A percentile compares a stretch with the other conserved stretches of the same genome.
These are phyloP conservation scores for Papilio protenor DNA, from an alignment of 2,888 invertebrate genomes.

Conservation along the genomic window DNA sequence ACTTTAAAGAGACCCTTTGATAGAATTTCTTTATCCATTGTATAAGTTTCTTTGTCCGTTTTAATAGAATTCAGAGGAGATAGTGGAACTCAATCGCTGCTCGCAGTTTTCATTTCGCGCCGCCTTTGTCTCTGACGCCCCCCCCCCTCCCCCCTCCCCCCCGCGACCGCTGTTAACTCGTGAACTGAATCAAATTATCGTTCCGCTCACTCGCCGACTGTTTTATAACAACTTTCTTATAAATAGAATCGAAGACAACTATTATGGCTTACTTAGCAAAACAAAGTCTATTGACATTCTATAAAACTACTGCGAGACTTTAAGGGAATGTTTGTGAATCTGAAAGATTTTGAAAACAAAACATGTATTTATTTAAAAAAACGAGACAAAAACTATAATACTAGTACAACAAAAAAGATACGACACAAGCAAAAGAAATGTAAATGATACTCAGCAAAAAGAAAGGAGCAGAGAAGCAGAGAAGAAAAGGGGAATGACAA, in stretches of 20 bases:
- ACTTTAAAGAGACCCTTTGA: conserved; percentile 9
- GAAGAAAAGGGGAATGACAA: neutral
- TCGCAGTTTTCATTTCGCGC: conserved; percentile 25
- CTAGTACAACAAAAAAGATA: no score
- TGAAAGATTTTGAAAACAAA: neutral
- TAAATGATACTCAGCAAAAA: no score
- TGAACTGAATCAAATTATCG: conserved; percentile 26
- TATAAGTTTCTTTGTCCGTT: conserved; percentile 28
- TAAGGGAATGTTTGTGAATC: neutral
- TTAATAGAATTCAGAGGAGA: conserved; percentile 27
- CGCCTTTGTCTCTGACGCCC: conserved; percentile 6
- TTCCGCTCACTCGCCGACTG: conserved; percentile 10
- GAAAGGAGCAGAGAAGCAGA: neutral
- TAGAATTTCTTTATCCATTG: conserved; percentile 19
- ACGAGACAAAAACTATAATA: no score
- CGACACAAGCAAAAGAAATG: no score
- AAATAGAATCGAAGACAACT: conserved; percentile 8
- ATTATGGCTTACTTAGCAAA: conserved; percentile 3
- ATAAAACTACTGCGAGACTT: neutral
- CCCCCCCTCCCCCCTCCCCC: neutral
- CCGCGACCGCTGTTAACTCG: conserved; percentile 9
- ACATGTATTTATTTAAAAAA: no score
- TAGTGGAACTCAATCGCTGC: conserved; percentile 30
- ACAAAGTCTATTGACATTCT: neutral
- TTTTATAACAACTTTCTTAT: conserved; percentile 14